Conservation (phyloP, 2,113 vertebrate genomes). For the Nymphicus hollandicus region DNA sequence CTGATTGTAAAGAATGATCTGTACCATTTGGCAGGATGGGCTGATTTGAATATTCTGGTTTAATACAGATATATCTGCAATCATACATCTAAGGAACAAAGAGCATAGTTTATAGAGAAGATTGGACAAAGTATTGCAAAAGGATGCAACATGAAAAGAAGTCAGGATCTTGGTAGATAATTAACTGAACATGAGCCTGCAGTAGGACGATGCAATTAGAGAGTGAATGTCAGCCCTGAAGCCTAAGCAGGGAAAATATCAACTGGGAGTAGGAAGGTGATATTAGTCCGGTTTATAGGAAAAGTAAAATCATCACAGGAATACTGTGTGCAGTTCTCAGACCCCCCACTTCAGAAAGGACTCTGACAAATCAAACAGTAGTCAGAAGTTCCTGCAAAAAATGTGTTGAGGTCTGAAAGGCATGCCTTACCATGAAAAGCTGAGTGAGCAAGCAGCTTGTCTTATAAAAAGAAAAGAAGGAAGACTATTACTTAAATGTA, state of each 20-base stretch:
- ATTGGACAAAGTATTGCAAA: slow-evolving; percentile 30
- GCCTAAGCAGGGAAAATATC: not conserved
- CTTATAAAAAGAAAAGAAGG: not conserved
- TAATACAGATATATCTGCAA: not conserved
- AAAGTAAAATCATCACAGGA: not conserved
- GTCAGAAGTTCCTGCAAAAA: not conserved
- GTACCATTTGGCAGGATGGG: not conserved
- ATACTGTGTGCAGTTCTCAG: not conserved
- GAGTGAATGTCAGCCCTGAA: slow-evolving; percentile 20
- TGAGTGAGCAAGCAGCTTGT: not conserved
- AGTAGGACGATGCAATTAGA: slow-evolving; percentile 21
- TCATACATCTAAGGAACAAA: not conserved
- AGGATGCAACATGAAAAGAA: slow-evolving; percentile 35
- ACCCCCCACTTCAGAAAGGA: not conserved
- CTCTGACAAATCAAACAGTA: not conserved
- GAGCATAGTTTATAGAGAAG: not conserved
- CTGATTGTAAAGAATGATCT: not conserved
- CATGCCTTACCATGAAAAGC: not conserved
- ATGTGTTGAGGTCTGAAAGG: not conserved
- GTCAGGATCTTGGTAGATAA: slow-evolving; percentile 9
- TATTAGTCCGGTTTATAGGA: not conserved
- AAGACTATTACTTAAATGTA: not conserved
- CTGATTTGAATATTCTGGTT: not conserved
- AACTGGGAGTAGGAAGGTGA: not conserved
- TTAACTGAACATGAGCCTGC: slow-evolving; percentile 30